Base-by-base conservation (phyloP, 2,888 invertebrate species). In the Ochlodes sylvanus region DNA sequence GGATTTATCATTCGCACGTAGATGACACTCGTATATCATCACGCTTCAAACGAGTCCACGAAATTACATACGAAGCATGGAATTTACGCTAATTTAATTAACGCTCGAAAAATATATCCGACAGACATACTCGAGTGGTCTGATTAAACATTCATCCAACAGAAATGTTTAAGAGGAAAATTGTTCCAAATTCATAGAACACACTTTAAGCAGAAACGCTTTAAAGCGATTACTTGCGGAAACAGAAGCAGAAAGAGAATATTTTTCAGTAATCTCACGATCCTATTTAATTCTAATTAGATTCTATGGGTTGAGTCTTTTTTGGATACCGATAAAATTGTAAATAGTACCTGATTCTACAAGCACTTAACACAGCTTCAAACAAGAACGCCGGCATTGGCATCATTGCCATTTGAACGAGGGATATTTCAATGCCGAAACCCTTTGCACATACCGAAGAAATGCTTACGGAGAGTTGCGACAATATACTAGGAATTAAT, bases 131-230 rank as follows among this genome's bases (percentile, higher is more conserved):
- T 60, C 66, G 42, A 66, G 66, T 50, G 27, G 60, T 60, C 66
- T 67, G 66, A 67, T 61, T 67, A 67, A 67, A 67, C 54, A 67
- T 67, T 67, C 66, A 67, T 44, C 34, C 60, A 55, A 58, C 15
- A 44, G 58, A 64, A 56, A 65, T 58, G 58, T 42, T 66, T 42
- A 42, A 66, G 60, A 61, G 66, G 60, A 55, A 67, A 67, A 52
- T 56, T 64, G 58, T 66, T 54, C 60, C 34, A 32, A 67, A 67
- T 67, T 61, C 66, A 34, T 41, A 52, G 42, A 66, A 55, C 54
- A 54, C 60, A 41, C 19, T 60, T 65, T 65, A 54, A 66, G 60
- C 60, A 60, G 44, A 32, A 60, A 34, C 15, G 54, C 60, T 47
- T 50, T 67, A 55, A 67, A 67, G 54, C 50, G 60, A 61, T 67